Conservation (phyloP, 2,113 vertebrate genomes). For the Chascanopsetta lugubris region DNA sequence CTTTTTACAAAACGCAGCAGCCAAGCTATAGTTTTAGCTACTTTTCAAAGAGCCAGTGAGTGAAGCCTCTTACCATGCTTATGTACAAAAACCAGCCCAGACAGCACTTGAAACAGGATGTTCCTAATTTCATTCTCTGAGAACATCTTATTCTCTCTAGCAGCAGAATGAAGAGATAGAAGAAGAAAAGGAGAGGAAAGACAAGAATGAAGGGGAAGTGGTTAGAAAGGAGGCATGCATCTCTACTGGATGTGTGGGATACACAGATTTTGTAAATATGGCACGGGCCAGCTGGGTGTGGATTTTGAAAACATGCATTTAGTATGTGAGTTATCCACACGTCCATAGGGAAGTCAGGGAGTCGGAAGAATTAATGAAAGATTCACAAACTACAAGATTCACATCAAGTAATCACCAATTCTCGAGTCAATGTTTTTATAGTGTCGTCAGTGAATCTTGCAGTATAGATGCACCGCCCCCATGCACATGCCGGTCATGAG, state of each 20-base stretch:
- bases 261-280: not conserved
- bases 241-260: conserved; percentile 56
- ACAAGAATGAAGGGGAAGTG: conserved; percentile 38
- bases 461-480: conserved; percentile 42
- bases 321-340: conserved; percentile 39
- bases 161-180: conserved; percentile 41
- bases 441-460: conserved; percentile 56
- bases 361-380: conserved; percentile 15
- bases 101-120: conserved; percentile 80
- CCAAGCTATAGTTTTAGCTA: conserved; percentile 14
- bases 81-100: conserved; percentile 82
- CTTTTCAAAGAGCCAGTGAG: conserved; percentile 17
- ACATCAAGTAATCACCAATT: conserved; percentile 1
- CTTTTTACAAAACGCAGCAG: conserved; percentile 17
- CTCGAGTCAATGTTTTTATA: not conserved
- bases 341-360: conserved; percentile 35
- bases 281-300: not conserved
- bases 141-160: conserved; percentile 82
- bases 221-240: conserved; percentile 28
- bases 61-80: conserved; percentile 78
- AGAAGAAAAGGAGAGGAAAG: conserved; percentile 21
- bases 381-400: conserved; percentile 58
- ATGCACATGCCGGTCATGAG: conserved; percentile 23
- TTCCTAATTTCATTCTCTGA: conserved; percentile 84
- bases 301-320: not conserved